Evolutionary conservation across 2,797 vertebrate genomes (phyloP), one percentile per base, ranked within the genome.

Genomic region (Linurgus olivaceus): DNA sequence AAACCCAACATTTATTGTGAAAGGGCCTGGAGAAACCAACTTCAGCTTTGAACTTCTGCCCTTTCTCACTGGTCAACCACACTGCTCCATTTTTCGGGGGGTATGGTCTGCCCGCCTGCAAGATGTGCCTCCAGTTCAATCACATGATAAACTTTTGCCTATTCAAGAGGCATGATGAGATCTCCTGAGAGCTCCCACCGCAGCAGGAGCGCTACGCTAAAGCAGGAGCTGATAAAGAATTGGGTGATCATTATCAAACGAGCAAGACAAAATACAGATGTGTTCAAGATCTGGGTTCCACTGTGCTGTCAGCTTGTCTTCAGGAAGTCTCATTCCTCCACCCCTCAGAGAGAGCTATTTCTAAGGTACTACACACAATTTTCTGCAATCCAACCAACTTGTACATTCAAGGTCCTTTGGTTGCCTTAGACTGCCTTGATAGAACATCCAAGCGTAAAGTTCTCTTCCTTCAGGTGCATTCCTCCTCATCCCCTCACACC

Each of bases 331-430:
- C 6, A 21, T 16, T 59, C n/a, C 54, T 72, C 35, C 13, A 14
- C 8, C 24, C 26, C 38, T 59, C 70, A 65, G 37, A 38, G 13
- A 31, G 29, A 28, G 25, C 25, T 23, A 2, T 28, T 93, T 33
- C 65, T 63, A 35, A 68, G 28, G 66, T 12, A 15, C 28, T 6
- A 23, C 17, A 66, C 18, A 67, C 10, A 5, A 4, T 29, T 40
- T 78, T 54, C 48, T 83, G 61, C 68, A 71, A 10, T 2, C 5
- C 57, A 55, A 55, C 19, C 40, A 58, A 15, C 15, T 31, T 0
- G 0, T 11, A 54, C 8, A 2, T 20, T 81, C n/a, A 4, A 0
- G 2, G 7, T 26, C 38, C 47, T 66, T 31, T 19, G 26, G 12
- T 3, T 58, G 16, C 51, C 62, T 85, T n/a, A 35, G 54, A 12